Conservation (phyloP, 2,797 vertebrate genomes). For the Hypotaenidia okinawae region DNA sequence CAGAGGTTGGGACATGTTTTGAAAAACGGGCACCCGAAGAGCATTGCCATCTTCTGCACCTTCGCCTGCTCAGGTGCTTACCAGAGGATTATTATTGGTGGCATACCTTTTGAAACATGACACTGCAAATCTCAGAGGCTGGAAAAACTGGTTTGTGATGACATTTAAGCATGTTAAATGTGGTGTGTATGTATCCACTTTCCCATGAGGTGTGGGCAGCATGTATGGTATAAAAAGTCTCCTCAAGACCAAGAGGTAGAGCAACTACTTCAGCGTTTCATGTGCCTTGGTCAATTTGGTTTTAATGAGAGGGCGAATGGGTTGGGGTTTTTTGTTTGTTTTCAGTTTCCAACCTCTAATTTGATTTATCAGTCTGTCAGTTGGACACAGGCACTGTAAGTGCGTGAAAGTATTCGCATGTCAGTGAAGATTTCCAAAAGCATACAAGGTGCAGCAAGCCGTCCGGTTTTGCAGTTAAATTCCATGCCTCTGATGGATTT, state of each 20-base stretch:
- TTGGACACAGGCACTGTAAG: neutral
- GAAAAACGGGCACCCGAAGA: neutral
- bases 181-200: fast-evolving
- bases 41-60: neutral
- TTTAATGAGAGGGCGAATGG: neutral
- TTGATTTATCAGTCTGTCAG: neutral
- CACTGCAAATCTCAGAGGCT: neutral
- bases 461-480: conserved; percentile 63
- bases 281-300: neutral
- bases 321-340: fast-evolving
- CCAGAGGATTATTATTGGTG: neutral
- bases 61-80: neutral
- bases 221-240: neutral
- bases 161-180: neutral
- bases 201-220: neutral
- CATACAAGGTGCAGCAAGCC: conserved; percentile 40
- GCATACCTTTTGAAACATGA: neutral
- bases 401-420: neutral
- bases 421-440: conserved; percentile 64
- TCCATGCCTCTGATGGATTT: conserved; percentile 77
- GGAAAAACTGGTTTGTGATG: neutral
- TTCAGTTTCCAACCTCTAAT: neutral
- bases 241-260: neutral
- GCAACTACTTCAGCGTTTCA: neutral
- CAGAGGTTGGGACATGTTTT: neutral